Evolutionary conservation across 2,113 vertebrate genomes (phyloP).

Genomic region (Ochotona princeps): DNA sequence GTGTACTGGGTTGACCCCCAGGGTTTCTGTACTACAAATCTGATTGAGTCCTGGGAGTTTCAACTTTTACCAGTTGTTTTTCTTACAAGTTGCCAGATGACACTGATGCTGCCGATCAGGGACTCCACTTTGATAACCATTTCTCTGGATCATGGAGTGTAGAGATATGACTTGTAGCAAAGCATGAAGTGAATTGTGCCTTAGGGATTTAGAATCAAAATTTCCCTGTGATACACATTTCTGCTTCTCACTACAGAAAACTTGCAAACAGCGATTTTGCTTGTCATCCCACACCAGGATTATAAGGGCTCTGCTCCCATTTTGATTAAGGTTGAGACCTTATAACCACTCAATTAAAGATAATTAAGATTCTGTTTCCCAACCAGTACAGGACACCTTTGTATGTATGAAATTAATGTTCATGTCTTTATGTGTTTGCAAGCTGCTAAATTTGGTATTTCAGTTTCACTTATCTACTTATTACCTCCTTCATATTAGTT

Average conservation of each 20-base stretch:
- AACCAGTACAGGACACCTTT: background rate
- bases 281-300: background rate
- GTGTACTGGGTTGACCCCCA: background rate
- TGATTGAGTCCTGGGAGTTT: background rate
- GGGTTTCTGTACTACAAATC: background rate
- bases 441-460: constrained; percentile 53
- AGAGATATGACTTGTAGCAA: background rate
- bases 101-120: background rate
- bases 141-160: background rate
- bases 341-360: constrained; percentile 20
- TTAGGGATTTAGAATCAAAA: background rate
- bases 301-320: background rate
- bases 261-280: background rate
- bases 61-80: background rate
- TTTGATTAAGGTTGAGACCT: constrained; percentile 62
- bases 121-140: background rate
- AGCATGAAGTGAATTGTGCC: constrained; percentile 14
- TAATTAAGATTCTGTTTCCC: constrained; percentile 41
- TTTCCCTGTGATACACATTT: background rate
- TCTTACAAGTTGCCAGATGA: background rate
- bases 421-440: constrained; percentile 45
- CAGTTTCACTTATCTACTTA: background rate
- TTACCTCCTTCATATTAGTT: constrained; percentile 40
- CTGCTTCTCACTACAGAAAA: background rate
- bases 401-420: background rate